Percentiles rank a stretch among this genome's conserved stretches.
phyloP scores from a whole-genome alignment of 2,797 vertebrate species.

The Phataginus tetradactyla region DNA sequence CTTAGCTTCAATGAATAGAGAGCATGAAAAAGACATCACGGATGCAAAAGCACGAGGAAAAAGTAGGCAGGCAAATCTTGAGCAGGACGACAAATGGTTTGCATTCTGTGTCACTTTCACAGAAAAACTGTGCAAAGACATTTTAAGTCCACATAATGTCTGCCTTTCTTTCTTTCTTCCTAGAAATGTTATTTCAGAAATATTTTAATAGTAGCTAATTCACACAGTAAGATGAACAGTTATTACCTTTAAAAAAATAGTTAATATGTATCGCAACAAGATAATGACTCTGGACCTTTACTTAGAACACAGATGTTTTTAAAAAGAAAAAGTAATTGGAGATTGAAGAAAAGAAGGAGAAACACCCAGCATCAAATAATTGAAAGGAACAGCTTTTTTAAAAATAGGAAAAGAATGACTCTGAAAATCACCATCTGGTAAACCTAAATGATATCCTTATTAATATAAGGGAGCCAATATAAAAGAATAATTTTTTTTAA shows the following conservation, averaged over 20 bases:
- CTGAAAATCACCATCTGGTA: conserved; percentile 59
- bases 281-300: not conserved
- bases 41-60: not conserved
- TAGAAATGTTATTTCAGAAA: conserved; percentile 53
- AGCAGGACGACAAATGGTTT: not conserved
- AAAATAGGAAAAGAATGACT: conserved; percentile 39
- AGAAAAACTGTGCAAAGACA: not conserved
- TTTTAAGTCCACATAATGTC: not conserved
- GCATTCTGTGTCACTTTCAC: not conserved
- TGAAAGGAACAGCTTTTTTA: conserved; percentile 30
- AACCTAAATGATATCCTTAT: conserved; percentile 53
- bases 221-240: conserved; percentile 7
- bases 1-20: not conserved
- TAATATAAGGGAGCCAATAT: conserved; percentile 54
- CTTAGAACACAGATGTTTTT: conserved; percentile 43
- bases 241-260: not conserved
- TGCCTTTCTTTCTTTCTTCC: not conserved
- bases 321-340: not conserved
- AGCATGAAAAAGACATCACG: not conserved
- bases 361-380: not conserved
- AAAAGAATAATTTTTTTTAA: conserved; percentile 59
- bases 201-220: conserved; percentile 31
- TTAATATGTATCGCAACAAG: not conserved
- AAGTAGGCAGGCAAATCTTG: not conserved
- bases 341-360: not conserved